A percentile compares a stretch with the other conserved stretches of the same genome.
Evolutionary conservation across 2,113 vertebrate species (phyloP).

Genomic region (Ochotona curzoniae): DNA sequence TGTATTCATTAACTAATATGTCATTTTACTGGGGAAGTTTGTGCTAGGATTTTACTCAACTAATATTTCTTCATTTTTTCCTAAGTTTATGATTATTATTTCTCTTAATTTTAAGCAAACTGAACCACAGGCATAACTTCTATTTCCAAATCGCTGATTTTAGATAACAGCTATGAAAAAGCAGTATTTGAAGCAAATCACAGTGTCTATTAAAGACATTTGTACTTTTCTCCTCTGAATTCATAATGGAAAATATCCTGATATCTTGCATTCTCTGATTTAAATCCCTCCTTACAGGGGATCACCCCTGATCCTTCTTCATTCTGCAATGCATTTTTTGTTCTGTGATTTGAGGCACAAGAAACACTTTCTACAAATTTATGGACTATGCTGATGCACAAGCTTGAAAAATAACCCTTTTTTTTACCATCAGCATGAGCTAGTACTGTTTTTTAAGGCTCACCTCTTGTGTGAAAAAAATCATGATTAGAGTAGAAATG

Average conservation of each 20-base stretch:
- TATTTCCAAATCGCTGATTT: not conserved
- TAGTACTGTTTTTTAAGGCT: not conserved
- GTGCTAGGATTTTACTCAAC: not conserved
- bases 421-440: not conserved
- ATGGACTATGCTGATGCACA: not conserved
- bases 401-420: not conserved
- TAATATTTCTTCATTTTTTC: not conserved
- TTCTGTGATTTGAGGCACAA: not conserved
- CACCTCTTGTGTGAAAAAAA: not conserved
- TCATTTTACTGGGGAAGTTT: not conserved
- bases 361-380: not conserved
- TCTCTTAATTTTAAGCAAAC: not conserved
- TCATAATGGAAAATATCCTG: not conserved
- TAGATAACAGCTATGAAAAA: not conserved
- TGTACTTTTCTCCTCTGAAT: not conserved
- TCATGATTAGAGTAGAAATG: not conserved
- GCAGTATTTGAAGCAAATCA: slow-evolving; percentile 29
- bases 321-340: not conserved
- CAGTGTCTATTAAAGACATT: slow-evolving; percentile 11
- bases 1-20: not conserved
- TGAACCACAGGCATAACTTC: not conserved
- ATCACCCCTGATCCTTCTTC: not conserved
- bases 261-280: not conserved
- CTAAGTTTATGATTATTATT: not conserved
- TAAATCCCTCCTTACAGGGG: not conserved